Evolutionary conservation across 2,888 invertebrate genomes (phyloP).

Genomic region (Diarsia rubi): DNA sequence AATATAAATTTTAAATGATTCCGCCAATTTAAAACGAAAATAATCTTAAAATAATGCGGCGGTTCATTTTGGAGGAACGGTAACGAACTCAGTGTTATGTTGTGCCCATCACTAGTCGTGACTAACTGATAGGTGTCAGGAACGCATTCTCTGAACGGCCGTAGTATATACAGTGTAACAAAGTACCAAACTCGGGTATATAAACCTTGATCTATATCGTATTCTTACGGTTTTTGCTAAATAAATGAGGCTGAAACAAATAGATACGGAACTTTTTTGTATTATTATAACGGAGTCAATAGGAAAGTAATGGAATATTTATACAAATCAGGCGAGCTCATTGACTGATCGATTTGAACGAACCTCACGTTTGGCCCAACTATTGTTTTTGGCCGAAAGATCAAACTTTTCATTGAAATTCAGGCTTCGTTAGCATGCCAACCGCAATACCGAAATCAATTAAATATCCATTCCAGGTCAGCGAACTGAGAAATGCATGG

Average conservation of each 20-base stretch:
- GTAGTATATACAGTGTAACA: slow-evolving; percentile 2
- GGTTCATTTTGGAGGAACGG: too few species aligned
- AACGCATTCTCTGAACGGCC: too few species aligned
- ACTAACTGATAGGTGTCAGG: too few species aligned
- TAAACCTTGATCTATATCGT: neutral
- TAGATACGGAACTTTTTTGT: neutral
- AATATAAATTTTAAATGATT: too few species aligned
- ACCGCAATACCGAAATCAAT: slow-evolving; percentile 83
- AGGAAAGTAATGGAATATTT: neutral
- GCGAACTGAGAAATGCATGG: slow-evolving; percentile 84
- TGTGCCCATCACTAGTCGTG: too few species aligned
- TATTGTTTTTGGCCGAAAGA: slow-evolving; percentile 69
- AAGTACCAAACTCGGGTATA: neutral
- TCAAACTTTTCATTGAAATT: slow-evolving; percentile 77
- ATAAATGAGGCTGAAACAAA: neutral
- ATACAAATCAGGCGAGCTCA: slow-evolving; percentile 21
- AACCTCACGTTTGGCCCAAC: slow-evolving; percentile 34
- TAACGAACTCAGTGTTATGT: too few species aligned
- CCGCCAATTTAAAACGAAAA: too few species aligned
- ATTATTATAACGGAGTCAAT: neutral
- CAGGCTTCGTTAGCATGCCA: slow-evolving; percentile 76
- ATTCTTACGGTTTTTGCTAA: neutral
- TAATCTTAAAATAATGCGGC: too few species aligned
- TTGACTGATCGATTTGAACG: slow-evolving; percentile 26
- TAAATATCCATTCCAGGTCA: slow-evolving; percentile 84